These are phyloP conservation scores for Rattus rattus DNA, from an alignment of 2,113 vertebrate species.

Conservation along the genomic window DNA sequence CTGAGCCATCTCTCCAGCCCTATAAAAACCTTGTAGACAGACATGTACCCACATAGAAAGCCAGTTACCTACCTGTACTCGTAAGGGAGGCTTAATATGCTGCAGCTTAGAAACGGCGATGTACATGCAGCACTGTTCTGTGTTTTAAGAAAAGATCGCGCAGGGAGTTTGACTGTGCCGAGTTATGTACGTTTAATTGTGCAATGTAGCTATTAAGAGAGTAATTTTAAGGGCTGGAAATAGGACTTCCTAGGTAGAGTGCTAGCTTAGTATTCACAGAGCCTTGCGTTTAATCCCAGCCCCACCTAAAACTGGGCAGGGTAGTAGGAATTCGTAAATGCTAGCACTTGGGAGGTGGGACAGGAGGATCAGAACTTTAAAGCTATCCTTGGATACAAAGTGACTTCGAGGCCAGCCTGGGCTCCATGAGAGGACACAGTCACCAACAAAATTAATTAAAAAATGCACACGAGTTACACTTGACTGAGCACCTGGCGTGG, in stretches of 20 bases:
- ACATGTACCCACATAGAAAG: background rate
- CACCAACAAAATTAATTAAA: background rate
- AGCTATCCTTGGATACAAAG: background rate
- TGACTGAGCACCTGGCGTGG: background rate
- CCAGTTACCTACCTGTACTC: background rate
- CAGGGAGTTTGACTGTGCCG: slow-evolving; percentile 1
- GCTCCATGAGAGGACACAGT: background rate
- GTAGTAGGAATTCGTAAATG: background rate
- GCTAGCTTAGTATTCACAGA: background rate
- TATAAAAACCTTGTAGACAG: background rate
- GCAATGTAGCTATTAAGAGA: slow-evolving; percentile 19
- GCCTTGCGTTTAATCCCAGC: background rate
- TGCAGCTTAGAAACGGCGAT: background rate
- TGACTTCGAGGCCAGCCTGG: background rate
- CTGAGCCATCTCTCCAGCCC: too few species aligned
- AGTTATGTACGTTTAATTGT: background rate
- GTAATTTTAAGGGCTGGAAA: background rate
- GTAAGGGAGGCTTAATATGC: background rate
- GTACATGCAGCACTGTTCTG: background rate
- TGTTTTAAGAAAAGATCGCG: background rate
- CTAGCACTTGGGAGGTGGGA: background rate
- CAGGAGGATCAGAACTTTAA: background rate
- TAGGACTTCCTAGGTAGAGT: background rate
- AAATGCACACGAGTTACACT: background rate
- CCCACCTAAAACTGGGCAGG: background rate